Percentiles rank a stretch among this genome's conserved stretches.
phyloP scores from a whole-genome alignment of 1,140 invertebrate species.

The Oreohelix idahoensis region DNA sequence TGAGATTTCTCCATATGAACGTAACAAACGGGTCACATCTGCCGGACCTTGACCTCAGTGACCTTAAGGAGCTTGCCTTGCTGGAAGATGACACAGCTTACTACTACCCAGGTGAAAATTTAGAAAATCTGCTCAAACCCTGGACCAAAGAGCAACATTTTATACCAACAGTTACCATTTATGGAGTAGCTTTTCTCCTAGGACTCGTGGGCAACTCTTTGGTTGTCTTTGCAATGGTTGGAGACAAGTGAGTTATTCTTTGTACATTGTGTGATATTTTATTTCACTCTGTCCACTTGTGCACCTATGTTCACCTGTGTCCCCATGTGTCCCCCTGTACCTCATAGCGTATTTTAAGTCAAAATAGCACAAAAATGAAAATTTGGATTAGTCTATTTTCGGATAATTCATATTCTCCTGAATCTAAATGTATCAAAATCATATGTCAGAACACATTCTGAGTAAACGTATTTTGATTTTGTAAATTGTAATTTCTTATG shows the following conservation, averaged over 20 bases:
- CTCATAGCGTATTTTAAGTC: too few species aligned
- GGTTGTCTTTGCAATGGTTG: conserved; percentile 88
- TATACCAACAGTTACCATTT: conserved; percentile 73
- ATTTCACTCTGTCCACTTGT: background rate
- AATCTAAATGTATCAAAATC: too few species aligned
- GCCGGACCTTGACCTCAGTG: background rate
- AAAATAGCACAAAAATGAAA: too few species aligned
- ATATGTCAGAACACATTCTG: too few species aligned
- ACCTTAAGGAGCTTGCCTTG: background rate
- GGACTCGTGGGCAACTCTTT: conserved; percentile 88
- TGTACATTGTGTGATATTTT: background rate
- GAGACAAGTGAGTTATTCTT: conserved; percentile 82
- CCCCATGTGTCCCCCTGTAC: too few species aligned
- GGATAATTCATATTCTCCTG: too few species aligned
- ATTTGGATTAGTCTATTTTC: too few species aligned
- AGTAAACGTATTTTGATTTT: too few species aligned
- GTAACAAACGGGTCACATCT: background rate
- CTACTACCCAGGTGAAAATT: conserved; percentile 44
- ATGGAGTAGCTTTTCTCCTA: conserved; percentile 81
- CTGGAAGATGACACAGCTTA: conserved; percentile 22
- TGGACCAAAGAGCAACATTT: conserved; percentile 54
- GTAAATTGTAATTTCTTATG: too few species aligned
- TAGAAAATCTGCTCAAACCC: conserved; percentile 46
- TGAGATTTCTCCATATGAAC: background rate
- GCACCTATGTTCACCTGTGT: background rate